phyloP scores from a whole-genome alignment of 2,888 invertebrate genomes.

The Microchrysa polita region DNA sequence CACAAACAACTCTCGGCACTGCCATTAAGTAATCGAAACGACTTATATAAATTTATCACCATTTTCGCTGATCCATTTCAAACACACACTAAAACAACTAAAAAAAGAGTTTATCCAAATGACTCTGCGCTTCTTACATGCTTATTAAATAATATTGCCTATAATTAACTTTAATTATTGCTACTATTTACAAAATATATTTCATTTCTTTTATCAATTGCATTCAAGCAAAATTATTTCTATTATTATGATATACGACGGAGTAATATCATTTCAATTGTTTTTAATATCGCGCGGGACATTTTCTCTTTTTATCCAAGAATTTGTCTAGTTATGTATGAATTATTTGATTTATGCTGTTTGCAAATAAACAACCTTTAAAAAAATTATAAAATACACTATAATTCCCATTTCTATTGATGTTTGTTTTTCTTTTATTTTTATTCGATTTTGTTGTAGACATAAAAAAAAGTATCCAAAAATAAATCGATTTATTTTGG shows the following conservation, averaged over 20 bases:
- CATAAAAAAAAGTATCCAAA: conserved; percentile 36
- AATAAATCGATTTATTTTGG: conserved; percentile 34
- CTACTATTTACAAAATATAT: conserved; percentile 12
- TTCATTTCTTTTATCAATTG: background rate
- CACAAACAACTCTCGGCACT: too few species aligned
- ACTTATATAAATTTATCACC: too few species aligned
- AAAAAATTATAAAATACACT: conserved; percentile 23
- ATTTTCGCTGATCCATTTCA: background rate
- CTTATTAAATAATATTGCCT: conserved; percentile 19
- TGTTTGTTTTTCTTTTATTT: conserved; percentile 1
- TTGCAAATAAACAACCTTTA: conserved; percentile 3
- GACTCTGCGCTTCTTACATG: background rate
- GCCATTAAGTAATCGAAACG: too few species aligned
- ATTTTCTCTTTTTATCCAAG: too few species aligned
- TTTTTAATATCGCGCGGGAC: too few species aligned
- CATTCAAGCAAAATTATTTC: background rate
- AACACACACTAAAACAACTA: background rate
- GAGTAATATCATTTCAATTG: background rate
- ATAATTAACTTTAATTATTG: conserved; percentile 17
- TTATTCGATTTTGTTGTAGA: conserved; percentile 20
- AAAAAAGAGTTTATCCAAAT: background rate
- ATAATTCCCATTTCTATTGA: conserved; percentile 33
- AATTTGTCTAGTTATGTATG: background rate
- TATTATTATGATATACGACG: background rate
- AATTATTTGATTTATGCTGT: background rate